These are phyloP conservation scores for Carlito syrichta DNA, from an alignment of 2,113 vertebrate genomes.

Conservation along the genomic window DNA sequence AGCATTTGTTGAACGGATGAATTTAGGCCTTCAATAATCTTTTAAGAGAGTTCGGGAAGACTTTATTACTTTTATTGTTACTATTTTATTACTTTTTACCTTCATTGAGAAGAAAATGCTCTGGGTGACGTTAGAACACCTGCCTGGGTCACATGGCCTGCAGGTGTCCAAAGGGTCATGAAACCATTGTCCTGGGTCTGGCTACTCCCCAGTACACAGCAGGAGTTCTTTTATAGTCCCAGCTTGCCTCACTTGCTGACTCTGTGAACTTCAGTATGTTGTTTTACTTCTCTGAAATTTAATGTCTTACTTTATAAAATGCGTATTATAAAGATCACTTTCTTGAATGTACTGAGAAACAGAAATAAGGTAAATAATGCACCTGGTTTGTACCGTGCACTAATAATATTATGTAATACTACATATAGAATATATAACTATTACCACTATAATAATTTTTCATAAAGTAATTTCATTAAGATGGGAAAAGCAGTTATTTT, in stretches of 20 bases:
- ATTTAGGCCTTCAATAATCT: not conserved
- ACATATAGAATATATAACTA: no score
- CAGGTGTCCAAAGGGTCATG: no score
- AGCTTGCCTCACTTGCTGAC: no score
- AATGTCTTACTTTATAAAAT: not conserved
- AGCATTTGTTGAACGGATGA: not conserved
- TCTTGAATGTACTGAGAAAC: not conserved
- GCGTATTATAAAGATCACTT: not conserved
- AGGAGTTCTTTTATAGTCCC: rapidly evolving
- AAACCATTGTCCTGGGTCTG: not conserved
- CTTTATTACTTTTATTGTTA: no score
- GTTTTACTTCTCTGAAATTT: not conserved
- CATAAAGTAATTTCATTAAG: not conserved
- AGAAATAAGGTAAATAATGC: not conserved
- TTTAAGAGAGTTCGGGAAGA: not conserved
- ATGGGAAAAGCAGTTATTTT: not conserved
- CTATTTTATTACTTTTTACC: no score
- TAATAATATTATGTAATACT: no score
- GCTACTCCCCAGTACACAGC: no score
- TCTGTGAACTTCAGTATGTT: not conserved
- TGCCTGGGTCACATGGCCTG: not conserved
- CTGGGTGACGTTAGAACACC: not conserved
- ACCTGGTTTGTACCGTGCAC: not conserved
- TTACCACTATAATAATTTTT: not conserved
- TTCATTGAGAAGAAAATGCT: not conserved